Conservation (phyloP, 2,888 invertebrate genomes). For the Limulus polyphemus region DNA sequence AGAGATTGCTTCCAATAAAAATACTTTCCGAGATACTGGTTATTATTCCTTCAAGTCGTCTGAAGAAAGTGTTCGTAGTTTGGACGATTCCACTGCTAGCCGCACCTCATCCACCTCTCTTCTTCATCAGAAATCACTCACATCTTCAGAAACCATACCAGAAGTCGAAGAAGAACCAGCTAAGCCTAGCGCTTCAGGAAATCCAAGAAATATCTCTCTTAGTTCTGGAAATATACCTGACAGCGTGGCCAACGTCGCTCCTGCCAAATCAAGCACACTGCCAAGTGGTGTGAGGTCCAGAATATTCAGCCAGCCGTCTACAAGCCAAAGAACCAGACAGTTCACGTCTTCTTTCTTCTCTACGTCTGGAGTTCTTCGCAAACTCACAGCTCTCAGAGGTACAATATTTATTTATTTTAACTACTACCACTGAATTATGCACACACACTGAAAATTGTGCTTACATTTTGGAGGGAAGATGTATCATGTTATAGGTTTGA, state of each 20-base stretch:
- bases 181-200: constrained; percentile 6
- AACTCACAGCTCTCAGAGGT: constrained; percentile 25
- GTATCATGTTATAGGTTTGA: too few relatives aligned
- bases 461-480: too few relatives aligned
- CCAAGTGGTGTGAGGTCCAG: constrained; percentile 16
- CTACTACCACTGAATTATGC: background rate
- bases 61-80: constrained; percentile 24
- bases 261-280: constrained; percentile 19
- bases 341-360: constrained; percentile 25
- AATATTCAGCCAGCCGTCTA: constrained; percentile 5
- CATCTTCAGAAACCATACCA: constrained; percentile 24
- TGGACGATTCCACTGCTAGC: constrained; percentile 21
- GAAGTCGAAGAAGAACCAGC: constrained; percentile 21
- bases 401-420: constrained; percentile 3
- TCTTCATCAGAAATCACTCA: constrained; percentile 15
- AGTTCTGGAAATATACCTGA: constrained; percentile 25
- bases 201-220: constrained; percentile 16
- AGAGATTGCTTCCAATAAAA: constrained; percentile 18
- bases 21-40: constrained; percentile 24
- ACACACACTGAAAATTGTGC: too few relatives aligned
- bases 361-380: constrained; percentile 25
- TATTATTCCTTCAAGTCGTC: constrained; percentile 27
- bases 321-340: constrained; percentile 15
- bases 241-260: constrained; percentile 14
- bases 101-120: constrained; percentile 19